Percentiles rank a stretch among this genome's conserved stretches.
phyloP scores from a whole-genome alignment of 2,888 invertebrate genomes.

The Zhuqinia jingwanae region DNA sequence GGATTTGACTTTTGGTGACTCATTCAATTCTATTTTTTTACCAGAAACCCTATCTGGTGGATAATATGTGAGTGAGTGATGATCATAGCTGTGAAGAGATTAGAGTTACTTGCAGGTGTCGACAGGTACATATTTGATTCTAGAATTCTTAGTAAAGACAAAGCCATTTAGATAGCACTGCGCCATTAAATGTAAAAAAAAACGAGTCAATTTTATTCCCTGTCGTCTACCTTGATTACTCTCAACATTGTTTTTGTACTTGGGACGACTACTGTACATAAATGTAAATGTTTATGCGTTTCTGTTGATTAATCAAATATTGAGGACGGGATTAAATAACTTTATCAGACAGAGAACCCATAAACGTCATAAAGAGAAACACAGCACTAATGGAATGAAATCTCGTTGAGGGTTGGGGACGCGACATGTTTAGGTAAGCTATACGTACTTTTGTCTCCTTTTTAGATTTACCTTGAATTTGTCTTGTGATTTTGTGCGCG shows the following conservation, averaged over 20 bases:
- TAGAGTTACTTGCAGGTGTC: too few species aligned
- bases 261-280: not conserved
- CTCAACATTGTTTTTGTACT: slow-evolving; percentile 25
- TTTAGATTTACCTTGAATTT: not conserved
- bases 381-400: slow-evolving; percentile 34
- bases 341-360: slow-evolving; percentile 4
- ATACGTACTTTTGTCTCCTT: slow-evolving; percentile 5
- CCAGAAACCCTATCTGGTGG: too few species aligned
- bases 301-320: slow-evolving; percentile 51
- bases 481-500: too few species aligned
- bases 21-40: too few species aligned
- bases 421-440: not conserved
- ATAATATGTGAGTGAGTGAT: too few species aligned
- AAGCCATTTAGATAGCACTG: too few species aligned
- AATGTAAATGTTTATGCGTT: slow-evolving; percentile 46
- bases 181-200: not conserved
- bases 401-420: slow-evolving; percentile 17
- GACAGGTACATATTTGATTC: too few species aligned
- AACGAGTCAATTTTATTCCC: not conserved
- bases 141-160: too few species aligned
- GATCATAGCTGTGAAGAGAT: too few species aligned
- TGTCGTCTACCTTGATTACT: slow-evolving; percentile 41
- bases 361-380: not conserved
- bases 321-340: not conserved
- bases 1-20: too few species aligned